Evolutionary conservation across 2,113 vertebrate genomes (phyloP), one percentile per base, ranked within the genome.

Genomic region (Miniopterus natalensis): DNA sequence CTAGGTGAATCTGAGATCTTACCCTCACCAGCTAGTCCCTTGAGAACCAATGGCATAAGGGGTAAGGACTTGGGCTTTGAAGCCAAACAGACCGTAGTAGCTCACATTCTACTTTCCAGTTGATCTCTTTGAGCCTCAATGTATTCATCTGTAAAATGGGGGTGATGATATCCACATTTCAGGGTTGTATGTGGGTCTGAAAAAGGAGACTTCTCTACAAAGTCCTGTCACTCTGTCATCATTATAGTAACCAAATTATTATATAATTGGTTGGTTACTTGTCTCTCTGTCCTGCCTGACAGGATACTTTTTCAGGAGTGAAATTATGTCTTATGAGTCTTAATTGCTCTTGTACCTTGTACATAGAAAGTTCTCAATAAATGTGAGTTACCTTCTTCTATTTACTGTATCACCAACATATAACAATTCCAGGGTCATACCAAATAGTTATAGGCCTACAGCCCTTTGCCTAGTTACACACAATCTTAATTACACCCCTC

Each of bases 71-170:
- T 57, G 4, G 49, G 49, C 6, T 80, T 81, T 79, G 36, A 42
- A 81, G 63, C 10, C 65, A 78, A 74, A 90, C 7, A 66, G 55
- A 74, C 9, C 40, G 55, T 53, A 63, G 40, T 65, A 36, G 36
- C 36, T 97, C n/a, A 45, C 70, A 87, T 90, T 71, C 42, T 25
- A 84, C 20, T 91, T 75, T 84, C 47, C 40, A 92, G 23, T 10
- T 65, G 70, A 59, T 75, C 47, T 79, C 36, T 63, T 40, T 51
- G 36, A 13, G 51, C 21, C 74, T 95, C 68, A 57, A 0, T 40
- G 57, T 55, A 63, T 9, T 31, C n/a, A 42, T 25, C 21, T 59
- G 47, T 83, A 65, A 89, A 91, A 86, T 29, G 83, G 29, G 78
- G 74, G 70, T 84, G 57, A 36, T 29, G 25, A 66, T 13, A 49